Evolutionary conservation across 2,797 vertebrate genomes (phyloP), one percentile per base, ranked within the genome.

Genomic region (Mus caroli): DNA sequence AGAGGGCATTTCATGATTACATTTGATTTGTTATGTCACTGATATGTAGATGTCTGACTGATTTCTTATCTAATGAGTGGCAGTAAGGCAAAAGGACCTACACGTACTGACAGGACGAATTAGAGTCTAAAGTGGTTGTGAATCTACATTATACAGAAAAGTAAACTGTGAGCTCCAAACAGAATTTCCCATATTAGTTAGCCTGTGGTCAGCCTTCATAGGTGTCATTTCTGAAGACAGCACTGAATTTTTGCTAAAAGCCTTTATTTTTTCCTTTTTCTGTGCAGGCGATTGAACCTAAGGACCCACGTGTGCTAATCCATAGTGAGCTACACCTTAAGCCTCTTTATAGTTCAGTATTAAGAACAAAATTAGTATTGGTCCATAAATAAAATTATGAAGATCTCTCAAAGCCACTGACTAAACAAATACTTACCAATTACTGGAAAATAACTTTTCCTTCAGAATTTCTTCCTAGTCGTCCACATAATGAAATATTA

Each of bases 21-120:
- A 83, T 98, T 96, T 95, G 96, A 96, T 97, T 96, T 94, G 40
- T 56, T 96, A 10, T 64, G n/a, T 94, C 95, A 83, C 88, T 37
- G 34, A 92, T 95, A 75, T 19, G 46, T 86, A 97, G 95, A 96
- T 22, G 22, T 82, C 40, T 95, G 6, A 26, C 77, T 92, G 52
- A 95, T 90, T 97, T 94, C 78, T 94, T 50, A n/a, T 84, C 62
- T 79, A 50, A 79, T 5, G 0, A 84, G 62, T 54, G 60, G 24
- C 82, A 92, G 60, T 75, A 79, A 97, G 93, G 43, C 87, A 94
- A 85, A 91, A 90, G 46, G 79, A 80, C 58, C 60, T 54, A 4
- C 54, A 54, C n/a, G 20, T 91, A 62, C 19, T 67, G 14, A 85
- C 3, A 58, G 94, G 91, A 77, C 71, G 77, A 94, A 58, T 94